phyloP scores from a whole-genome alignment of 2,113 vertebrate species.

The Hemichromis elongatus region DNA sequence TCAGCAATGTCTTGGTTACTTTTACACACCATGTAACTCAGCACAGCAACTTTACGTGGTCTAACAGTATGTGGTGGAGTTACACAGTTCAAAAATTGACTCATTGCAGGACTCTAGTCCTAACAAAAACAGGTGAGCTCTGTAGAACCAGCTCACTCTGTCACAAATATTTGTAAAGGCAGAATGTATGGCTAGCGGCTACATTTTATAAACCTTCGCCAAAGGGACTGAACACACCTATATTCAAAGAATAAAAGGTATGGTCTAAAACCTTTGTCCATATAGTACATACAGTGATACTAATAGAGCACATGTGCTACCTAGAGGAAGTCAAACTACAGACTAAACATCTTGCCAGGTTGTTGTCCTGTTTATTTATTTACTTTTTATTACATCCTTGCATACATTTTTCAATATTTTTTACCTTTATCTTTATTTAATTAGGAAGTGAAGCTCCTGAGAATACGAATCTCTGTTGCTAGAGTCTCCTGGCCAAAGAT shows the following conservation, averaged over 20 bases:
- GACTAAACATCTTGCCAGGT: not conserved
- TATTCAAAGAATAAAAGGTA: not conserved
- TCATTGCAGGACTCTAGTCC: accelerated
- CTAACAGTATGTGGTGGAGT: not conserved
- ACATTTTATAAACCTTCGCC: accelerated
- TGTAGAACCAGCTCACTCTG: not conserved
- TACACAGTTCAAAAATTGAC: not conserved
- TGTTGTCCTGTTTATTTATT: not conserved
- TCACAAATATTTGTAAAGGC: accelerated
- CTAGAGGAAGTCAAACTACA: not conserved
- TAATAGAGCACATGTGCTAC: not conserved
- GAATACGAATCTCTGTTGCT: not conserved
- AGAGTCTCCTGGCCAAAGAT: not conserved
- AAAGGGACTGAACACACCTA: not conserved
- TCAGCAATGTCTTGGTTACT: not conserved
- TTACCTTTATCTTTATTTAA: not conserved
- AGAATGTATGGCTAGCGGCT: not conserved
- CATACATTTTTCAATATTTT: not conserved
- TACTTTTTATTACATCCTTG: not conserved
- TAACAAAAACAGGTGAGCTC: not conserved
- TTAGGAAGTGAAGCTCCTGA: accelerated
- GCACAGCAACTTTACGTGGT: not conserved
- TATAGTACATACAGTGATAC: not conserved
- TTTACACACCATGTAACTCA: not conserved
- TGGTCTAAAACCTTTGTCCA: not conserved